Base-by-base conservation (phyloP, 2,113 vertebrate species). In the Bombycilla garrulus region DNA sequence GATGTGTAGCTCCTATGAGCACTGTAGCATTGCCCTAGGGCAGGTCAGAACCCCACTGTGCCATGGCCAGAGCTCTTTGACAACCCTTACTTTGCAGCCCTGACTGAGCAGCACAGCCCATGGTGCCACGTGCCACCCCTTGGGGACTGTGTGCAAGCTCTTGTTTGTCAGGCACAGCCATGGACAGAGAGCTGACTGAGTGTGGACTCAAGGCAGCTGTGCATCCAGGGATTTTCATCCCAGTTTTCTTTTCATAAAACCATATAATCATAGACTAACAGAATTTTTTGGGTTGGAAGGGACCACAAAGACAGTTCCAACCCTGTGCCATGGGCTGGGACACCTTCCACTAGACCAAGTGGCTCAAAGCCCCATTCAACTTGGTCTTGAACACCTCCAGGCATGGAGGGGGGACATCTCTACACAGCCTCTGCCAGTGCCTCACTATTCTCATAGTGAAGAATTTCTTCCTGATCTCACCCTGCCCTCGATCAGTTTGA, bases 61-160 rank as follows among this genome's bases (percentile, higher is more conserved):
- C 66, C 0, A 2, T 1, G 1, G 25, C 6, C 60, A 74, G 24
- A 78, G 33, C 60, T 64, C 47, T 31, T 73, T 10, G 1, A 5
- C 5, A 3, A 3, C 45, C 35, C 42, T 62, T 11, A 6, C 21
- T 77, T 72, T 24, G 42, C 22, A 74, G 10, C 22, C 67, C 42
- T 28, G 26, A 35, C 2, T 29, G 45, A 86, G 40, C n/a, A 86
- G 42, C 25, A 13, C 2, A 5, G 31, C 7, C 53, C 0, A 0
- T 8, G 19, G 73, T 84, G 60, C 45, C 47, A 18, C 3, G 1
- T 23, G 5, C 36, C 28, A 23, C 9, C 12, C 50, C 24, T 42
- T 42, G 24, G 19, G 50, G 29, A 9, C 35, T 24, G 14, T 23
- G 11, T 9, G 6, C n/a, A 84, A 91, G 51, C 29, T 57, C 33